phyloP scores from a whole-genome alignment of 2,797 vertebrate genomes.

The Macropus fuliginosus region DNA sequence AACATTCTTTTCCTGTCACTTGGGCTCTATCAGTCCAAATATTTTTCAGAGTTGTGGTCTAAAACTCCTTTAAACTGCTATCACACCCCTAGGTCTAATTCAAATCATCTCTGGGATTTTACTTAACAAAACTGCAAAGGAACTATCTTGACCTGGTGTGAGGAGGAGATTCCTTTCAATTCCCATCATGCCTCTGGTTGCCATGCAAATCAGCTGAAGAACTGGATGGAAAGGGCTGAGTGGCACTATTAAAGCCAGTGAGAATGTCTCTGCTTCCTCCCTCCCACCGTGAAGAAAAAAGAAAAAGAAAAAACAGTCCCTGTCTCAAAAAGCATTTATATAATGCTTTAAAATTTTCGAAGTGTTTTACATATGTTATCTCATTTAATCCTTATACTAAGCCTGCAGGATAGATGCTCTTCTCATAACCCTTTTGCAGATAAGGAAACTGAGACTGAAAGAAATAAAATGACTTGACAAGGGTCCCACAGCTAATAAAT shows the following conservation, averaged over 20 bases:
- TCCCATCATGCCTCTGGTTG: background rate
- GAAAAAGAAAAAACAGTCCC: background rate
- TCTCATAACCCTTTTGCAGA: background rate
- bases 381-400: background rate
- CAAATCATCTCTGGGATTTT: background rate
- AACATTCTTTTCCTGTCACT: background rate
- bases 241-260: background rate
- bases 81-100: background rate
- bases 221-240: background rate
- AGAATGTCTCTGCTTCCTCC: background rate
- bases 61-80: background rate
- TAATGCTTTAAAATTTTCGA: background rate
- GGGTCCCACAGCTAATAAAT: background rate
- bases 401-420: background rate
- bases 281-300: background rate
- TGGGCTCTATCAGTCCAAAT: background rate
- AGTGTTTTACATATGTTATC: background rate
- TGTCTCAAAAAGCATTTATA: background rate
- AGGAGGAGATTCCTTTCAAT: background rate
- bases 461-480: background rate
- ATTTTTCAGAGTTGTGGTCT: background rate
- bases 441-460: background rate
- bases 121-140: background rate
- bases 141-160: background rate
- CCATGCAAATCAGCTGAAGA: background rate